A percentile compares a stretch with the other conserved stretches of the same genome.
phyloP scores from a whole-genome alignment of 2,113 vertebrate genomes.

The Leptocoma aspasia region DNA sequence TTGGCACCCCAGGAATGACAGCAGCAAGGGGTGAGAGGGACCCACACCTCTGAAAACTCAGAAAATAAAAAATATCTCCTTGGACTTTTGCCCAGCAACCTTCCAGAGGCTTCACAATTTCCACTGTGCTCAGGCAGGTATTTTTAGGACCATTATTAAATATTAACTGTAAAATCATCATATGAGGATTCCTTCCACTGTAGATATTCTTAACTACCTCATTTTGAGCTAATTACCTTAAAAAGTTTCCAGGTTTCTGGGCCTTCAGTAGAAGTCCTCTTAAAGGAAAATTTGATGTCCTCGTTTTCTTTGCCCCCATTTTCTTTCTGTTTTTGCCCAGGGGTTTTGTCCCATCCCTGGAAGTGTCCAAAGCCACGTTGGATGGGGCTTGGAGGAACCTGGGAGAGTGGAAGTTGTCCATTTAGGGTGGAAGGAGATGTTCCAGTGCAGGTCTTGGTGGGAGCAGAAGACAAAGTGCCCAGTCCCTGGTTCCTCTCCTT shows the following conservation, averaged over 20 bases:
- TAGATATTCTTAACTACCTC: not conserved
- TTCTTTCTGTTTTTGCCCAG: not conserved
- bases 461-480: not conserved
- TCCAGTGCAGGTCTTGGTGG: not conserved
- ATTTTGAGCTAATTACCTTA: not conserved
- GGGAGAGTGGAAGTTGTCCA: not conserved
- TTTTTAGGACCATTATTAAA: not conserved
- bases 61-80: not conserved
- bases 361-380: not conserved
- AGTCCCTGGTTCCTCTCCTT: not conserved
- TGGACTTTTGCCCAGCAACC: not conserved
- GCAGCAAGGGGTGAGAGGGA: not conserved
- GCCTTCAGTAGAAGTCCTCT: not conserved
- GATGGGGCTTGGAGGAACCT: not conserved
- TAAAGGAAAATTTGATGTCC: not conserved
- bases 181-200: not conserved
- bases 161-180: not conserved
- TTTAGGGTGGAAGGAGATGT: not conserved
- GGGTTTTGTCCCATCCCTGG: not conserved
- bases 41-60: not conserved
- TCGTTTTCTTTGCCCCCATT: not conserved
- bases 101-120: not conserved
- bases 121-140: not conserved
- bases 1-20: not conserved
- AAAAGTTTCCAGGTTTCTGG: not conserved